Evolutionary conservation across 2,888 invertebrate species (phyloP).

Genomic region (Agrochola macilenta): DNA sequence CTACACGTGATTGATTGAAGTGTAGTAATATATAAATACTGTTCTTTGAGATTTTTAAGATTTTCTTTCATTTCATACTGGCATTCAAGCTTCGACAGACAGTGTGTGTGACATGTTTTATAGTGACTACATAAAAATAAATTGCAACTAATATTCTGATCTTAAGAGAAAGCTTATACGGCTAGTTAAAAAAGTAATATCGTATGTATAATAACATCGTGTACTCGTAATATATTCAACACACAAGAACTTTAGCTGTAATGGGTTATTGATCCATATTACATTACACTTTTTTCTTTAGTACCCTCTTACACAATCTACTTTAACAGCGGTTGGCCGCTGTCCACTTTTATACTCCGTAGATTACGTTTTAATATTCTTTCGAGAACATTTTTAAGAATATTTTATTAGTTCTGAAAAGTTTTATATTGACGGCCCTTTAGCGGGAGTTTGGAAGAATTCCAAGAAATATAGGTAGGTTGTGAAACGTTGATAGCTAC

Average conservation of each 20-base stretch:
- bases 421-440: conserved; percentile 51
- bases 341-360: conserved; percentile 53
- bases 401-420: conserved; percentile 44
- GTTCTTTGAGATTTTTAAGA: neutral
- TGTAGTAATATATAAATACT: neutral
- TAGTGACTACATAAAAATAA: neutral
- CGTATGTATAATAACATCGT: conserved; percentile 5
- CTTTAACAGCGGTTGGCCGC: conserved; percentile 36
- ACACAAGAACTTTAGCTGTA: conserved; percentile 43
- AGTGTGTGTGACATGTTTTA: neutral
- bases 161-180: neutral
- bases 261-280: conserved; percentile 63
- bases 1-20: neutral
- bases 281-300: conserved; percentile 50
- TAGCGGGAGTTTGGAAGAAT: conserved; percentile 30
- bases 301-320: conserved; percentile 17
- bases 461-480: conserved; percentile 22
- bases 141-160: neutral
- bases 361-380: conserved; percentile 62
- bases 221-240: conserved; percentile 48
- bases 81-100: neutral
- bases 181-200: conserved; percentile 13
- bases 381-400: conserved; percentile 56
- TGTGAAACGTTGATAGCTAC: neutral
- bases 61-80: neutral